These are phyloP conservation scores for Marcusenius ussheri DNA, from an alignment of 2,113 vertebrate species.

Conservation along the genomic window DNA sequence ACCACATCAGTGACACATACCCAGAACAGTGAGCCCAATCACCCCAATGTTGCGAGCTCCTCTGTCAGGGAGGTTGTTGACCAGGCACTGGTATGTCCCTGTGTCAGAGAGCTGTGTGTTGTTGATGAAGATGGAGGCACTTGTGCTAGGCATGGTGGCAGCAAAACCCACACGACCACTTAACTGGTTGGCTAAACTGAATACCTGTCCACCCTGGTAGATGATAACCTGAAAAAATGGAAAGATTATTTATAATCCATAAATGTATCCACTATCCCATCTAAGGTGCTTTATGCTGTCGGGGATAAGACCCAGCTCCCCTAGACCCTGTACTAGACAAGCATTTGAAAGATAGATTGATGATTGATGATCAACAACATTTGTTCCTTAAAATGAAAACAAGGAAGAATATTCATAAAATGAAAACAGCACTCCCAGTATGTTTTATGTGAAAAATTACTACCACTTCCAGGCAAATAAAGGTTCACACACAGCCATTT, in stretches of 20 bases:
- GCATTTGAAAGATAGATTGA: not conserved
- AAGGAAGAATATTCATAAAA: not conserved
- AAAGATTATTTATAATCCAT: conserved; percentile 6
- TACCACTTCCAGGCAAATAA: not conserved
- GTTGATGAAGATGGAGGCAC: conserved; percentile 99
- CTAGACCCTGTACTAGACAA: not conserved
- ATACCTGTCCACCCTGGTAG: conserved; percentile 93
- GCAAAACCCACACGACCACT: conserved; percentile 87
- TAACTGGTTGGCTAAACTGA: conserved; percentile 83
- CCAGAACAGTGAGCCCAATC: conserved; percentile 90
- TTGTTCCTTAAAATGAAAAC: not conserved
- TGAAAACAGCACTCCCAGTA: not conserved
- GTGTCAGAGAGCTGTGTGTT: conserved; percentile 95
- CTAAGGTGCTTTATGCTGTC: not conserved
- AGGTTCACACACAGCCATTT: not conserved
- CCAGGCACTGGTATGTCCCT: conserved; percentile 97
- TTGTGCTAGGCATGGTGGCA: conserved; percentile 93
- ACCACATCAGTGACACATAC: conserved; percentile 49
- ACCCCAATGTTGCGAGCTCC: conserved; percentile 90
- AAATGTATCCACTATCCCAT: not conserved
- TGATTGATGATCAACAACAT: not conserved
- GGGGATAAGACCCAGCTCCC: not conserved
- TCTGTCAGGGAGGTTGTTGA: conserved; percentile 94
- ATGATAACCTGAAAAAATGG: conserved; percentile 80
- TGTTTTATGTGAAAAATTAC: not conserved